A percentile compares a stretch with the other conserved stretches of the same genome.
Conservation (phyloP, 2,797 vertebrate species). For the Neopelma chrysocephalum region DNA sequence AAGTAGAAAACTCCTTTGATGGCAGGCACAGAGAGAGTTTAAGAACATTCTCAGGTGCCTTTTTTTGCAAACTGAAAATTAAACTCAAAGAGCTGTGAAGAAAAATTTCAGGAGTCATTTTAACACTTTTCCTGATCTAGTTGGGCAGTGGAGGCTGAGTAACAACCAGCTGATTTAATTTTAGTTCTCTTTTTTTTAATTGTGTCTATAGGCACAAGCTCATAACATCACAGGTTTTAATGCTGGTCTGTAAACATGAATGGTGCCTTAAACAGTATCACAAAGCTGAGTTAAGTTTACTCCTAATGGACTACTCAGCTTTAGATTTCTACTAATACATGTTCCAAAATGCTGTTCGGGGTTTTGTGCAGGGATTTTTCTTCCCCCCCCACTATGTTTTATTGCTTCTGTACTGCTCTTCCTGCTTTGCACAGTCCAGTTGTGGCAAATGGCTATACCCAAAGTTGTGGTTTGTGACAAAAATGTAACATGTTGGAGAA, state of each 20-base stretch:
- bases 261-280: neutral
- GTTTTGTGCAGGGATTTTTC: neutral
- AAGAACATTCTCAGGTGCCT: conserved; percentile 25
- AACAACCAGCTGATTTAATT: conserved; percentile 51
- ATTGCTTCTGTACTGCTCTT: neutral
- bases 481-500: neutral
- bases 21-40: conserved; percentile 3
- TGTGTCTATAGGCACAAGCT: conserved; percentile 28
- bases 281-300: neutral
- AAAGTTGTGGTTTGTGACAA: neutral
- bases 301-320: neutral
- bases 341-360: neutral
- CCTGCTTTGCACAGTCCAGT: neutral
- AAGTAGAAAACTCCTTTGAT: conserved; percentile 32
- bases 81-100: neutral
- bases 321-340: neutral
- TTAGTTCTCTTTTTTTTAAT: conserved; percentile 35
- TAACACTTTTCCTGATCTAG: conserved; percentile 2
- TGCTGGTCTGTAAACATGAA: neutral
- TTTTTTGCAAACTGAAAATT: neutral
- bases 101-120: conserved; percentile 12
- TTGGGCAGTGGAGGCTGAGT: conserved; percentile 11
- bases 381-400: neutral
- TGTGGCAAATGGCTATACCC: neutral
- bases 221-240: neutral